phyloP scores from a whole-genome alignment of 2,888 invertebrate genomes.

The Cylloceria caligata region DNA sequence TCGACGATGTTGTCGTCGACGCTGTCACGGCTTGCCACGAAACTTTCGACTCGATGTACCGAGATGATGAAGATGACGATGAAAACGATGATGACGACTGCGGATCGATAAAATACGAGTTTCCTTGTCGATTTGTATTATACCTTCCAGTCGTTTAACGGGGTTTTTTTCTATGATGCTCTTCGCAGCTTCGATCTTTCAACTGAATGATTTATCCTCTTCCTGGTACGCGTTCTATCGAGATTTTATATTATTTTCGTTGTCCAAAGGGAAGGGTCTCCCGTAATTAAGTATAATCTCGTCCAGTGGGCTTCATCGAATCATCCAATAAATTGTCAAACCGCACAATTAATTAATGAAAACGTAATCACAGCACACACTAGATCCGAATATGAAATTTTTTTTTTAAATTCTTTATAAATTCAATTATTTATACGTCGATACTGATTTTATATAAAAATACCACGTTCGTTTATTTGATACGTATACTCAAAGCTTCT shows the following conservation, averaged over 20 bases:
- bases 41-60: conserved; percentile 64
- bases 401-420: not conserved
- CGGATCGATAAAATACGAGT: conserved; percentile 30
- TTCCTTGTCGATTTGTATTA: conserved; percentile 24
- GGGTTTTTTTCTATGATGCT: not conserved
- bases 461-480: not conserved
- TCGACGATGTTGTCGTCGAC: conserved; percentile 41
- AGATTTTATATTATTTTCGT: conserved; percentile 13
- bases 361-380: conserved; percentile 56
- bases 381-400: not conserved
- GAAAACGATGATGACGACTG: conserved; percentile 40
- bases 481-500: not conserved
- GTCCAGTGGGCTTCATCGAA: conserved; percentile 69
- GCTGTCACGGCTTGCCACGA: conserved; percentile 53
- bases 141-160: not conserved
- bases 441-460: not conserved
- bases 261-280: conserved; percentile 2
- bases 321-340: conserved; percentile 53
- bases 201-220: conserved; percentile 1
- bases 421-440: not conserved
- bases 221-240: conserved; percentile 22
- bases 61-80: conserved; percentile 20
- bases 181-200: not conserved
- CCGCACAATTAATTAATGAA: conserved; percentile 71
- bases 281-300: conserved; percentile 71